Conservation (phyloP, 2,888 invertebrate genomes). For the Agapostemon virescens region DNA sequence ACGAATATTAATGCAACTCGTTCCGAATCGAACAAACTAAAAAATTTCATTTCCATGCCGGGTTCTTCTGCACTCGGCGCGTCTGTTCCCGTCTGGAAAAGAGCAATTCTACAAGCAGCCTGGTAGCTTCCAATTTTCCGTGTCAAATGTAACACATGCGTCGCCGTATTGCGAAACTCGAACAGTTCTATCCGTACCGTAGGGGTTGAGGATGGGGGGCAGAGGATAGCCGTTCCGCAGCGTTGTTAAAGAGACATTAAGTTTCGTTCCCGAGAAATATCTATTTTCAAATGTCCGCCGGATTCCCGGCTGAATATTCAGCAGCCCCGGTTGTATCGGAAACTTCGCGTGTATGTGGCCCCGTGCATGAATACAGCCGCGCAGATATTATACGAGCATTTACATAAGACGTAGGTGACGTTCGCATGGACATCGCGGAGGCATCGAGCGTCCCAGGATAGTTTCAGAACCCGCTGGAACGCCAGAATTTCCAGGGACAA, state of each 20-base stretch:
- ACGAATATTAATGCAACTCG: background rate
- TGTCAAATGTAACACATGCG: conserved; percentile 11
- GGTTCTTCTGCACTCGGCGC: background rate
- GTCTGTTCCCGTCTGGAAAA: background rate
- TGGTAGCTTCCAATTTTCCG: conserved; percentile 4
- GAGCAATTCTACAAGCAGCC: conserved; percentile 1
- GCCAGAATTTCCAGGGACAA: conserved; percentile 43
- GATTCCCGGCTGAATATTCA: conserved; percentile 48
- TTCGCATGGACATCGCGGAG: conserved; percentile 44
- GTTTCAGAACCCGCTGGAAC: conserved; percentile 25
- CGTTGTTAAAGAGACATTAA: conserved; percentile 30
- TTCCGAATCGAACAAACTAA: background rate
- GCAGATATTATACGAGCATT: conserved; percentile 53
- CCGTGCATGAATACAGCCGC: conserved; percentile 49
- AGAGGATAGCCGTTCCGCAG: background rate
- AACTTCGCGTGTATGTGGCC: conserved; percentile 23
- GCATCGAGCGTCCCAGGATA: conserved; percentile 36
- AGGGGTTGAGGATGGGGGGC: too few relatives aligned
- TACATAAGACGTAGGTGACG: conserved; percentile 57
- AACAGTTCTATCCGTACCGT: background rate
- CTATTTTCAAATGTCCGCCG: conserved; percentile 41
- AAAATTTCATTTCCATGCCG: background rate
- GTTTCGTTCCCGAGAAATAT: conserved; percentile 35
- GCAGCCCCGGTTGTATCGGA: conserved; percentile 21
- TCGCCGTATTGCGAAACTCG: conserved; percentile 13